Evolutionary conservation across 2,888 invertebrate species (phyloP), one percentile per base, ranked within the genome.

Genomic region (Iselma pallidipennis): DNA sequence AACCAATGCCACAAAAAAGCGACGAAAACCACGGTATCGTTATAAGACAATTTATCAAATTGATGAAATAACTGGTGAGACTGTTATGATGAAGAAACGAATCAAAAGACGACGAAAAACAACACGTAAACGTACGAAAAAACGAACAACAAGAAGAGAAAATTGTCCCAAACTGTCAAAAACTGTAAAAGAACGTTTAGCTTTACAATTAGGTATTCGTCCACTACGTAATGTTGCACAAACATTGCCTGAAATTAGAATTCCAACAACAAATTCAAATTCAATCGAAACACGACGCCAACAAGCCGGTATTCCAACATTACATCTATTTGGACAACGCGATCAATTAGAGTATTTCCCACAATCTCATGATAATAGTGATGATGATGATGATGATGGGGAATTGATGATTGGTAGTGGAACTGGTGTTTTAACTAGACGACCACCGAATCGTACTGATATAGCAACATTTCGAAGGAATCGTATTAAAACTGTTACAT

Each of bases 291-390:
- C 64, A 7, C 69, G 74, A 52, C 71, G 79, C 19, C 68, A 78
- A 57, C 80, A 78, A 63, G 83, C 85, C 25, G 85, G 85, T 10
- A 85, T 87, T 51, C 79, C 86, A 6, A 83, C 83, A 23, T 81
- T 90, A 53, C 84, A 87, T 67, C 80, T 94, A 29, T 90, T 91
- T 75, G 92, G 92, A 9, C 81, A 83, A 67, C 82, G 84, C 51
- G 85, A 91, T 73, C 86, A 89, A 65, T 82, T 95, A 55, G 90
- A 92, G 67, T 91, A 89, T 78, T 89, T 90, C 78, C 84, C 85
- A 1, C 66, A 53, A 26, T 66, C 66, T 2, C 69, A 69, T 31
- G 68, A 68, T 21, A 71, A 70, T 9, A 68, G 51, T 16, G 62
- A 60, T 49, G 61, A 68, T 59, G 64, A n/a, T n/a, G n/a, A n/a